Evolutionary conservation across 2,113 vertebrate species (phyloP).

Genomic region (Taxidea taxus): DNA sequence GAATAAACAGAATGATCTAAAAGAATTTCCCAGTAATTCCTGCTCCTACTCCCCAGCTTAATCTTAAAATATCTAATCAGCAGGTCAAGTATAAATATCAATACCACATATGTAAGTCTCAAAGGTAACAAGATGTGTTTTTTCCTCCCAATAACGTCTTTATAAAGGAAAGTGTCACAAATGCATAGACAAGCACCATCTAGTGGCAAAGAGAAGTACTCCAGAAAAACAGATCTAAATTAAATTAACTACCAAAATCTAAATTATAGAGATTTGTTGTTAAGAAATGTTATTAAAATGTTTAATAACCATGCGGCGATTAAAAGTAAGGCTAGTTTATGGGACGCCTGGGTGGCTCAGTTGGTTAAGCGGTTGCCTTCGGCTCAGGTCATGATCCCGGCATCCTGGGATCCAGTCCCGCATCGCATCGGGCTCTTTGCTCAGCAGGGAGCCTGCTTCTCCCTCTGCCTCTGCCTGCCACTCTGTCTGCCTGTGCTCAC

Average conservation of each 20-base stretch:
- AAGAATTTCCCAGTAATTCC: not conserved
- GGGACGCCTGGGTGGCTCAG: no score
- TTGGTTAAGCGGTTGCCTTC: no score
- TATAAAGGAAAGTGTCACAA: not conserved
- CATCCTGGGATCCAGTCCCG: no score
- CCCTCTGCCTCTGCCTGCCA: no score
- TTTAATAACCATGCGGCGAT: not conserved
- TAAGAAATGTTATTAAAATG: constrained; percentile 18
- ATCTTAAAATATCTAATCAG: not conserved
- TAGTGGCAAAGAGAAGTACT: constrained; percentile 54
- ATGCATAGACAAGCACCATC: constrained; percentile 39
- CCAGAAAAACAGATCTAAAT: not conserved
- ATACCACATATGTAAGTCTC: constrained; percentile 12
- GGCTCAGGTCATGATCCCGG: no score
- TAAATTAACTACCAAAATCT: not conserved
- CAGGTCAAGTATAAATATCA: not conserved
- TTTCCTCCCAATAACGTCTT: not conserved
- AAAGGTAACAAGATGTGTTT: not conserved
- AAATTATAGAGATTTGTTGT: not conserved
- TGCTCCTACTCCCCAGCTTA: not conserved
- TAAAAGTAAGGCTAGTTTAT: not conserved
- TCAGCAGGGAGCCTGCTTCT: no score
- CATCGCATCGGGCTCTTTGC: no score
- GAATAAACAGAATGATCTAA: constrained; percentile 18
- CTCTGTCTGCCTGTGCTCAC: no score